A percentile compares a stretch with the other conserved stretches of the same genome.
Conservation (phyloP, 2,113 vertebrate species). For the Psephotus haematonotus region DNA sequence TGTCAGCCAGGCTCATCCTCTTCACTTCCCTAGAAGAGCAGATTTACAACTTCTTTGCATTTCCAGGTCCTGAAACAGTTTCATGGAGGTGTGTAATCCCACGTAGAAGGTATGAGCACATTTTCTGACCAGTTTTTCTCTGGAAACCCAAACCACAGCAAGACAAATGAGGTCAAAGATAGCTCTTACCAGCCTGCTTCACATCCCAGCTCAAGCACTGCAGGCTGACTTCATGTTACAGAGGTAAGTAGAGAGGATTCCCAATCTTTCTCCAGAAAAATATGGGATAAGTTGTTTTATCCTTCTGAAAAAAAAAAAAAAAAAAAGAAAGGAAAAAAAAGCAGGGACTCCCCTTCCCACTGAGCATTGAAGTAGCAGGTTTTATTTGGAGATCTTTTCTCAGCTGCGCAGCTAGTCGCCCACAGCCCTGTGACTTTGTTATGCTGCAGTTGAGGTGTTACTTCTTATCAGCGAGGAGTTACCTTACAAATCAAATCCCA, state of each 20-base stretch:
- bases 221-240: not conserved
- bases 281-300: not conserved
- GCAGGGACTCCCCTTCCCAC: not conserved
- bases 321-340: too few relatives aligned
- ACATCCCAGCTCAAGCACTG: not conserved
- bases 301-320: not conserved
- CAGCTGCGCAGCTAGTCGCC: accelerated
- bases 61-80: not conserved
- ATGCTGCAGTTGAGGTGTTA: not conserved
- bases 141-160: not conserved
- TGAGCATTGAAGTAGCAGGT: not conserved
- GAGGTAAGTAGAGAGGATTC: not conserved
- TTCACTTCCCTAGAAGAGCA: not conserved
- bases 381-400: not conserved
- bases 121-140: not conserved
- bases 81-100: not conserved
- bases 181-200: not conserved
- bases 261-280: not conserved
- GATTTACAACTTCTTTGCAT: not conserved
- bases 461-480: not conserved
- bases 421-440: not conserved
- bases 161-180: not conserved
- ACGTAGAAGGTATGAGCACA: accelerated
- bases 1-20: not conserved
- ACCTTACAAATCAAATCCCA: not conserved